These are phyloP conservation scores for Anarhynchus alexandrinus DNA, from an alignment of 2,113 vertebrate genomes.

Conservation along the genomic window DNA sequence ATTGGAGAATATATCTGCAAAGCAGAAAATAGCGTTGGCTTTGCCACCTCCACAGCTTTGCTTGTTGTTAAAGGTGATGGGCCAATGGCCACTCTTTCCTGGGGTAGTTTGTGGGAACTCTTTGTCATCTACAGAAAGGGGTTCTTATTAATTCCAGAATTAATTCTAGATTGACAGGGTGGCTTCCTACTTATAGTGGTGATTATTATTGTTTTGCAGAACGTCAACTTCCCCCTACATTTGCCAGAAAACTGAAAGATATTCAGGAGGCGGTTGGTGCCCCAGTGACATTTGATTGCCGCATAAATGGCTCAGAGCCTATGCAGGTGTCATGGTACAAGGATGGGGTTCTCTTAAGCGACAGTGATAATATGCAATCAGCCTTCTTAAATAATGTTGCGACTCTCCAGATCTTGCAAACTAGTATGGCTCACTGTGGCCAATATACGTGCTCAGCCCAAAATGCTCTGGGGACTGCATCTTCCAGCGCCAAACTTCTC, in stretches of 20 bases:
- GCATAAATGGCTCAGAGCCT: conserved; percentile 91
- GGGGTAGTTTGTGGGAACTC: conserved; percentile 64
- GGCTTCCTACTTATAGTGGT: background rate
- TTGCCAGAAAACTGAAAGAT: conserved; percentile 92
- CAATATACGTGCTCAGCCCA: conserved; percentile 91
- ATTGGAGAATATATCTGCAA: conserved; percentile 93
- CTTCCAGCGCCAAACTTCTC: conserved; percentile 91
- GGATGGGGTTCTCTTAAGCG: conserved; percentile 81
- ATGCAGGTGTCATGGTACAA: conserved; percentile 93
- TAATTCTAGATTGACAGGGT: background rate
- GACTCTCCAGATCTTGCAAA: conserved; percentile 81
- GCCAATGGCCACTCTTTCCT: conserved; percentile 74
- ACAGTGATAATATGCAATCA: conserved; percentile 79
- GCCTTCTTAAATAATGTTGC: conserved; percentile 90
- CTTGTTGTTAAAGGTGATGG: conserved; percentile 89
- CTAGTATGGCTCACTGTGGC: conserved; percentile 84
- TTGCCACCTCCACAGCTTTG: conserved; percentile 82
- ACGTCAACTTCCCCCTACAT: conserved; percentile 90
- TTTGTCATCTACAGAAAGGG: background rate
- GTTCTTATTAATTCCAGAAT: background rate
- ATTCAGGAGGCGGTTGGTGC: conserved; percentile 86
- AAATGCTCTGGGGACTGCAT: conserved; percentile 90
- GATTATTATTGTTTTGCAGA: conserved; percentile 79
- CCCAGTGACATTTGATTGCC: conserved; percentile 89
- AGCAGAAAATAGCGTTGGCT: conserved; percentile 91